Conservation (phyloP, 2,113 vertebrate genomes). For the Hystrix brachyura region DNA sequence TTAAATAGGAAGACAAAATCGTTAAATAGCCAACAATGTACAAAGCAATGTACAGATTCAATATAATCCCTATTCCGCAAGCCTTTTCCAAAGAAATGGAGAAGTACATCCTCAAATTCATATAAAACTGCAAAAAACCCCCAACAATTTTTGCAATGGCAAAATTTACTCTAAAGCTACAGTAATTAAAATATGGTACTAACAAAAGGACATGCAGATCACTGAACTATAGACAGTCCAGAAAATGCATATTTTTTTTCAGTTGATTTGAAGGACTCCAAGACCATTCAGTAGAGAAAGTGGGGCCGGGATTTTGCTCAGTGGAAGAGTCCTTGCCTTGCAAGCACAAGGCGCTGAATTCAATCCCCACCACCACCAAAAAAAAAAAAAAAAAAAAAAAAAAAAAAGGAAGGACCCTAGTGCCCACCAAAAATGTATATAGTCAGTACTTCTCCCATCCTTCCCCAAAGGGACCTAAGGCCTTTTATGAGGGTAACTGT, state of each 20-base stretch:
- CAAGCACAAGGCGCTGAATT: too few relatives aligned
- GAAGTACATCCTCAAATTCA: constrained; percentile 33
- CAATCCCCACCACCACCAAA: too few relatives aligned
- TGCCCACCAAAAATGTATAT: neutral
- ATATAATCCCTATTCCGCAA: constrained; percentile 10
- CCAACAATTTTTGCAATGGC: neutral
- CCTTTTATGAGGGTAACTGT: neutral
- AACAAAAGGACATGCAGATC: neutral
- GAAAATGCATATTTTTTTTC: neutral
- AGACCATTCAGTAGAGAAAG: neutral
- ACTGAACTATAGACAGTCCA: neutral
- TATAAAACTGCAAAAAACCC: neutral
- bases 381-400: too few relatives aligned
- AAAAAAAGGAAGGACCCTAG: neutral
- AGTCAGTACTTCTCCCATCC: neutral
- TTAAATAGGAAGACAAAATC: neutral
- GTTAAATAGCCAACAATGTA: neutral
- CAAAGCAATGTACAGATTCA: constrained; percentile 51
- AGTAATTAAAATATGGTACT: neutral
- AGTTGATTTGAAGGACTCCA: neutral
- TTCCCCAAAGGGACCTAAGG: neutral
- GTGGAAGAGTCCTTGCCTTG: too few relatives aligned
- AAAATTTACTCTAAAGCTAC: constrained; percentile 24
- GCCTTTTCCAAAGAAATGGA: neutral
- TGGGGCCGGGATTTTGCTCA: too few relatives aligned